Evolutionary conservation across 2,797 vertebrate genomes (phyloP), one percentile per base, ranked within the genome.

Genomic region (Hybognathus amarus): DNA sequence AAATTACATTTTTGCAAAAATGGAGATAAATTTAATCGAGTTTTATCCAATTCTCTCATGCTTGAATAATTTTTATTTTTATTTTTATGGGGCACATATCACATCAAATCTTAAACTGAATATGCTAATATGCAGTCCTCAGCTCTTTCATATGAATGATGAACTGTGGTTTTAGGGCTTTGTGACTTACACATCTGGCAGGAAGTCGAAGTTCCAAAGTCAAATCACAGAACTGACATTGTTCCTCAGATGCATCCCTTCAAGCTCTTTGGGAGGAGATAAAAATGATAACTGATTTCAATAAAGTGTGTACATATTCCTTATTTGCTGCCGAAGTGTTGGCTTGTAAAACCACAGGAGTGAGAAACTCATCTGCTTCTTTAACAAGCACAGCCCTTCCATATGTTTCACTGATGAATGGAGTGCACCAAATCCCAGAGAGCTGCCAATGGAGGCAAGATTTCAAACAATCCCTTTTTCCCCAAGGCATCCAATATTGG

Each of bases 261-360:
- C n/a, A 10, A 61, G 64, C 66, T 84, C 70, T 77, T 74, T 50
- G 66, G 30, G 24, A 59, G 33, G 66, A 83, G 70, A 83, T 84
- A 75, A 84, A 85, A 74, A 40, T 54, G 40, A 84, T 61, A 85
- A 83, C 79, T 38, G 40, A 80, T 66, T 77, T 79, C 10, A n/a
- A 59, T 73, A 63, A 84, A 86, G 56, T 38, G 71, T 64, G 27
- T 76, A 73, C 47, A 77, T 71, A 79, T 45, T 79, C 66, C 42
- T 69, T 80, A 61, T 78, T 36, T 78, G 82, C n/a, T 59, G 73
- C 42, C 75, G 77, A 12, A 50, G 74, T 61, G 77, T 79, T 10
- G 7, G 33, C 78, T 73, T 78, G 61, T 77, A 76, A 85, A 82
- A 77, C 70, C 61, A 56, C 68, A 52, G 30, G 75, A 74, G 40